Base-by-base conservation (phyloP, 2,113 vertebrate species). In the Geothlypis trichas region DNA sequence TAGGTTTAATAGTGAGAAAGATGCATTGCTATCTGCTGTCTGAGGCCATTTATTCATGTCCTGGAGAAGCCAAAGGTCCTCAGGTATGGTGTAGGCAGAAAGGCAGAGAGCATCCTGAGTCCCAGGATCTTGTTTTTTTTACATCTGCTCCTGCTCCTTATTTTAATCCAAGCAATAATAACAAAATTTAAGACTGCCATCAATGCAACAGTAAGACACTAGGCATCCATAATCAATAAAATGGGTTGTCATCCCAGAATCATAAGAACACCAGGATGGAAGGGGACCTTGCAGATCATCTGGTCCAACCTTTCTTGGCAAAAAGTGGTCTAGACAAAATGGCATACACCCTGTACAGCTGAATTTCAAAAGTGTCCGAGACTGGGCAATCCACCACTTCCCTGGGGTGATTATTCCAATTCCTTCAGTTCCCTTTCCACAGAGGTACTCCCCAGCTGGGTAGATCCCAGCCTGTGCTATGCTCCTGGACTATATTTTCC, bases 161-260 rank as follows among this genome's bases (percentile, higher is more conserved):
- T 73, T 87, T 52, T 73, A n/a, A 67, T 63, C 8, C 35, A 58
- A 78, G 15, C 24, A 69, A 33, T 18, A 73, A 51, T 5, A 58
- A 20, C 5, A 39, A 49, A 26, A 61, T 30, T 65, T 15, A 42
- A 77, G 47, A 37, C 61, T 92, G 33, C 67, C 44, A 46, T 61
- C 73, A 91, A 14, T 24, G 22, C 10, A 85, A 47, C 11, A 51
- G n/a, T 42, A 39, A 65, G 61, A 91, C 37, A 92, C 20, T 39
- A 62, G 73, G 85, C 26, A 66, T 51, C 55, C 66, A 59, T 91
- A 82, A 63, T 54, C 52, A 90, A 65, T 58, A 87, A 95, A 96
- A 73, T 89, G 55, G 92, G 83, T 85, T 94, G 97, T 94, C 65
- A 94, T 94, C 44, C 65, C 88, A 63, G 41, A 49, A 31, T 90